Evolutionary conservation across 2,113 vertebrate genomes (phyloP).

Genomic region (Saguinus midas): DNA sequence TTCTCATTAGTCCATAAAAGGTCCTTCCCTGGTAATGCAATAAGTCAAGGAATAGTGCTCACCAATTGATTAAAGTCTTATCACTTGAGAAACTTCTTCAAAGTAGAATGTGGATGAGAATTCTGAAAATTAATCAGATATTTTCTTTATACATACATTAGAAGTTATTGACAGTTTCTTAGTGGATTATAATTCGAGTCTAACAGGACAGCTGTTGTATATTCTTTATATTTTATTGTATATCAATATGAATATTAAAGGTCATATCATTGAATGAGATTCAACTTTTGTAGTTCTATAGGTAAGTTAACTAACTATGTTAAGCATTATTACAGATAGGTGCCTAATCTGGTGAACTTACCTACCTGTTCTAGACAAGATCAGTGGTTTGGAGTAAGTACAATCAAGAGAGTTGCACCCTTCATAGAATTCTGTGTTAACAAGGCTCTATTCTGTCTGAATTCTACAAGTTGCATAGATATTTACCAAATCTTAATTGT

Average conservation of each 20-base stretch:
- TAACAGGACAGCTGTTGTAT: background rate
- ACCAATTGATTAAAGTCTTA: background rate
- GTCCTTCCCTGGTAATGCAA: background rate
- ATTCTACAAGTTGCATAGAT: background rate
- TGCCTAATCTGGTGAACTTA: background rate
- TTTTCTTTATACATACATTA: background rate
- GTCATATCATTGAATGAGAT: background rate
- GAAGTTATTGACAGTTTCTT: background rate
- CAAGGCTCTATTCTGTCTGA: background rate
- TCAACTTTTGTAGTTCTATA: background rate
- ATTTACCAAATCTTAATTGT: constrained; percentile 22
- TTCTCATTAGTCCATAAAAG: background rate
- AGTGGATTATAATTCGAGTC: background rate
- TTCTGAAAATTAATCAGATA: background rate
- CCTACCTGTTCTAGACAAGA: background rate
- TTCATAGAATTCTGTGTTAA: background rate
- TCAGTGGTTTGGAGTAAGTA: background rate
- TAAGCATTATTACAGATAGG: background rate
- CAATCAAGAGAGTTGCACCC: background rate
- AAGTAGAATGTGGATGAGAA: background rate
- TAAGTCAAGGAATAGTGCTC: background rate
- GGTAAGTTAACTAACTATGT: background rate
- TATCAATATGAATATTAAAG: background rate
- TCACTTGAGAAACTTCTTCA: background rate
- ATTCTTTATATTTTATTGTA: background rate